phyloP scores from a whole-genome alignment of 2,797 vertebrate genomes.

The Paedocypris micromegethes region DNA sequence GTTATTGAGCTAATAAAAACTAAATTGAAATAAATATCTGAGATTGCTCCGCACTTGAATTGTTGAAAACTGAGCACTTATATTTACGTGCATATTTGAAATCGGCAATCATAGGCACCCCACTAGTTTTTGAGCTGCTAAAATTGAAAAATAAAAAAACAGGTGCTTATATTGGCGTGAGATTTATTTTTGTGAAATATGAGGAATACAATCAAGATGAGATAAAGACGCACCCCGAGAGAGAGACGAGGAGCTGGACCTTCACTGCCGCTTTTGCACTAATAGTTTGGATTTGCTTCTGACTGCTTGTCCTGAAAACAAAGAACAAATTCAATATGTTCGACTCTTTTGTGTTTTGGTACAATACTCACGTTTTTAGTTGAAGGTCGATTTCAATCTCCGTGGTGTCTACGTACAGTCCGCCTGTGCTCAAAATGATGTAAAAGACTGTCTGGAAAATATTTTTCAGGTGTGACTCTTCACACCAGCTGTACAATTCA shows the following conservation, averaged over 20 bases:
- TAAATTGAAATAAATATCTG: too few relatives aligned
- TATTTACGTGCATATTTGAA: too few relatives aligned
- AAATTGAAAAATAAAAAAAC: too few relatives aligned
- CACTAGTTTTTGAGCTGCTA: too few relatives aligned
- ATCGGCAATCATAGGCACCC: too few relatives aligned
- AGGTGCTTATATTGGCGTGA: too few relatives aligned
- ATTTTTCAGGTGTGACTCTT: not conserved
- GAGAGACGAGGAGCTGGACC: constrained; percentile 80
- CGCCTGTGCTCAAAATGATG: constrained; percentile 79
- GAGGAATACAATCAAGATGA: not conserved
- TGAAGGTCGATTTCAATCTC: constrained; percentile 80
- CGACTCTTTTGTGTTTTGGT: not conserved
- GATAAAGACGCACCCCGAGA: constrained; percentile 79
- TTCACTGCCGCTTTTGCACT: constrained; percentile 82
- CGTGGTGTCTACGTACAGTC: constrained; percentile 76
- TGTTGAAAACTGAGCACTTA: too few relatives aligned
- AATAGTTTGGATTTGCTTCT: constrained; percentile 64
- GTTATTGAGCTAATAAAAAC: too few relatives aligned
- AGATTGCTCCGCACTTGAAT: too few relatives aligned
- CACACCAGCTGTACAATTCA: too few relatives aligned
- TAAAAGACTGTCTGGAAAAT: constrained; percentile 77
- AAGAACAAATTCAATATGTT: too few relatives aligned
- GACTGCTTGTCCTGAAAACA: constrained; percentile 80
- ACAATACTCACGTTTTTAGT: constrained; percentile 78
- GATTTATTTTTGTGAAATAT: too few relatives aligned